Percentiles rank a stretch among this genome's conserved stretches.
Evolutionary conservation across 2,113 vertebrate genomes (phyloP).

Genomic region (Acanthisitta chloris): DNA sequence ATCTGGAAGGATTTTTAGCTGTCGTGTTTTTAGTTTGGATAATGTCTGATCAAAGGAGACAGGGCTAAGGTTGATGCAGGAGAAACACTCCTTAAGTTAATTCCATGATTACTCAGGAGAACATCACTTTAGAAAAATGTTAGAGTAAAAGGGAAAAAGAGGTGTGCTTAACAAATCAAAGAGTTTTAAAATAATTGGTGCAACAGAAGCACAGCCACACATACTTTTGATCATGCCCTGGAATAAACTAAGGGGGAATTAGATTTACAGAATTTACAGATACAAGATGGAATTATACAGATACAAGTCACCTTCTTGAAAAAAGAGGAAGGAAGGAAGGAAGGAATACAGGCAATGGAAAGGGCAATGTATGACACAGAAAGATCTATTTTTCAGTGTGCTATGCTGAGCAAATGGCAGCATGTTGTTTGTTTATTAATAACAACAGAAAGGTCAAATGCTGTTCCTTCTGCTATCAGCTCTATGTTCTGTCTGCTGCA

Average conservation of each 20-base stretch:
- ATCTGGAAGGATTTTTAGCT: not conserved
- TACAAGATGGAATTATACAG: not conserved
- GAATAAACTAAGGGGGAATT: not conserved
- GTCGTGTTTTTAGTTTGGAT: slow-evolving; percentile 4
- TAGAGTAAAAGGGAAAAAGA: not conserved
- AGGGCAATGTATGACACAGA: not conserved
- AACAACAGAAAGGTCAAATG: not conserved
- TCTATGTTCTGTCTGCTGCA: not conserved
- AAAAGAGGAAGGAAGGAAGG: not conserved
- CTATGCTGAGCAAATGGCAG: not conserved
- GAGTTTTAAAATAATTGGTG: not conserved
- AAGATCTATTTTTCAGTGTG: not conserved
- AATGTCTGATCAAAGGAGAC: slow-evolving; percentile 19
- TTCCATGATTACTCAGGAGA: slow-evolving; percentile 4
- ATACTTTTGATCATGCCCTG: not conserved
- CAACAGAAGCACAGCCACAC: not conserved
- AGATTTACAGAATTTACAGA: too few relatives aligned
- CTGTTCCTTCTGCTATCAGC: not conserved
- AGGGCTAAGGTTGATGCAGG: not conserved
- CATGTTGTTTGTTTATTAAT: not conserved
- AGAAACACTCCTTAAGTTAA: not conserved
- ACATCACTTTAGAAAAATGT: not conserved
- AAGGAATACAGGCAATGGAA: not conserved
- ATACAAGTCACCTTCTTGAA: not conserved
- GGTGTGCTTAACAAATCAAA: not conserved